phyloP scores from a whole-genome alignment of 2,888 invertebrate species.

The Pachymerium ferrugineum region DNA sequence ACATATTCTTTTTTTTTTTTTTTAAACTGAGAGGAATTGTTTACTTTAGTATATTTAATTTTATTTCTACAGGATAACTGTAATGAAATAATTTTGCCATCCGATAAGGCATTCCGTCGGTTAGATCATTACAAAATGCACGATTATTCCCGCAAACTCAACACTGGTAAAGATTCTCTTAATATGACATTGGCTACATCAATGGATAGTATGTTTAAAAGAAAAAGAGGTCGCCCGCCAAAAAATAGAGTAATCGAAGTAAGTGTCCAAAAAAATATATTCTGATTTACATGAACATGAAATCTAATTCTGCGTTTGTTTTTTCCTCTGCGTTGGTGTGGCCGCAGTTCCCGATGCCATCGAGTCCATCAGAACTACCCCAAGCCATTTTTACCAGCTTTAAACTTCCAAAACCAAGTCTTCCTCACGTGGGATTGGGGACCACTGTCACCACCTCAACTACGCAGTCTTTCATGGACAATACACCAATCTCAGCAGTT shows the following conservation, averaged over 20 bases:
- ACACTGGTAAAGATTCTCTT: slow-evolving; percentile 48
- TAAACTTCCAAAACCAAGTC: slow-evolving; percentile 69
- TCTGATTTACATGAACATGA: neutral
- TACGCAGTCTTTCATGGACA: slow-evolving; percentile 20
- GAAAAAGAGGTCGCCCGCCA: slow-evolving; percentile 91
- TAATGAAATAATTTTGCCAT: slow-evolving; percentile 67
- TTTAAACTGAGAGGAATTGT: neutral
- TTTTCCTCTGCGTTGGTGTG: slow-evolving; percentile 22
- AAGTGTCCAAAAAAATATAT: slow-evolving; percentile 37
- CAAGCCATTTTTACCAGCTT: slow-evolving; percentile 91
- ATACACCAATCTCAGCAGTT: slow-evolving; percentile 30
- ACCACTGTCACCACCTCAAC: slow-evolving; percentile 22
- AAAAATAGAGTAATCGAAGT: slow-evolving; percentile 86
- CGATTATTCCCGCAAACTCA: slow-evolving; percentile 55
- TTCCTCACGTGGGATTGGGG: neutral
- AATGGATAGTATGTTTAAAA: slow-evolving; percentile 83
- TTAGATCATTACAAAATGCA: slow-evolving; percentile 83
- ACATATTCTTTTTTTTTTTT: slow-evolving; percentile 45
- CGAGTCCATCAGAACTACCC: slow-evolving; percentile 57
- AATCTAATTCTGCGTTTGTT: slow-evolving; percentile 35
- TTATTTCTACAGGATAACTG: slow-evolving; percentile 62
- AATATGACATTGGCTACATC: slow-evolving; percentile 59
- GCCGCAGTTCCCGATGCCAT: slow-evolving; percentile 36
- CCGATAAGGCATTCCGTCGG: slow-evolving; percentile 71
- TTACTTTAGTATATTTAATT: slow-evolving; percentile 34